These are phyloP conservation scores for Ianthella basta DNA, from an alignment of 37 sponge, comb jelly and placozoan genomes.

Conservation along the genomic window DNA sequence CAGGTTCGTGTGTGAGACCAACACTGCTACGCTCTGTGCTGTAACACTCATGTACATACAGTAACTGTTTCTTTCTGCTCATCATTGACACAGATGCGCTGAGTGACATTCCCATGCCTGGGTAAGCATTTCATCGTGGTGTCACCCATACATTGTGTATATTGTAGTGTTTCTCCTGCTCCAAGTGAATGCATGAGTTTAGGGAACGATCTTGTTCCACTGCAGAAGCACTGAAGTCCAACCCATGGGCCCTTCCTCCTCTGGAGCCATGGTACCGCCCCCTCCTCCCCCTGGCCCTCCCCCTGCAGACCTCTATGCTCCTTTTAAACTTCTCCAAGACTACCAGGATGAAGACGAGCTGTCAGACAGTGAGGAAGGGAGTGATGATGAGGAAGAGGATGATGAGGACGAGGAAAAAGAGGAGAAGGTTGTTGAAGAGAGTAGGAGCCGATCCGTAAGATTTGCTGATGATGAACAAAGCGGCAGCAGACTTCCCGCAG, in stretches of 20 bases:
- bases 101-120: neutral
- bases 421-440: neutral
- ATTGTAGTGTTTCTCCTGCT: no score
- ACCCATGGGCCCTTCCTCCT: no score
- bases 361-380: slow-evolving; percentile 24
- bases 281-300: slow-evolving; percentile 84
- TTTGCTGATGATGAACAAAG: slow-evolving; percentile 8
- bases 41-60: neutral
- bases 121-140: neutral
- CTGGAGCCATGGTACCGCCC: slow-evolving; percentile 40
- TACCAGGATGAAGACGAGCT: slow-evolving; percentile 22
- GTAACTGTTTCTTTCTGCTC: neutral
- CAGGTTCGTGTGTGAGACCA: neutral
- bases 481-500: no score
- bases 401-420: slow-evolving; percentile 6
- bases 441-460: neutral
- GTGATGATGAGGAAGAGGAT: slow-evolving; percentile 22
- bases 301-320: slow-evolving; percentile 46
- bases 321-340: slow-evolving; percentile 27
- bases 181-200: no score
- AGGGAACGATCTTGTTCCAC: no score
- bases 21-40: no score
- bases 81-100: neutral
- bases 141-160: no score
- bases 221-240: no score